Evolutionary conservation across 2,797 vertebrate genomes (phyloP).

Genomic region (Xenopus petersii): DNA sequence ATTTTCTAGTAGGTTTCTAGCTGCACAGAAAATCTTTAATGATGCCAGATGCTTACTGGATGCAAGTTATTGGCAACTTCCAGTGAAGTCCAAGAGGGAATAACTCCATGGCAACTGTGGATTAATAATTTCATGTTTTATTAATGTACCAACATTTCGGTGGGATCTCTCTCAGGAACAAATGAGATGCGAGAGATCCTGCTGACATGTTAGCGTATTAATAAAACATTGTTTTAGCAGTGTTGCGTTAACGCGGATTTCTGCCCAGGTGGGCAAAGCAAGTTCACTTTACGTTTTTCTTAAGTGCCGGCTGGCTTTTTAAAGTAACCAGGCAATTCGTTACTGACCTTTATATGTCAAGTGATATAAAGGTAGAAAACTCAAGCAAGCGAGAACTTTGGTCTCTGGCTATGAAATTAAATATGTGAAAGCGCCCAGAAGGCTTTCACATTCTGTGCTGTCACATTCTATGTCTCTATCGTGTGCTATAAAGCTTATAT

Average conservation of each 20-base stretch:
- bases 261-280: background rate
- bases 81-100: background rate
- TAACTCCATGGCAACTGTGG: background rate
- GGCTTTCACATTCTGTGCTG: background rate
- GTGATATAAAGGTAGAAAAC: background rate
- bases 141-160: background rate
- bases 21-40: too few relatives aligned
- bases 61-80: too few relatives aligned
- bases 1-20: too few relatives aligned
- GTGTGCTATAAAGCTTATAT: too few relatives aligned
- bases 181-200: background rate
- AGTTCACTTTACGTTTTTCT: background rate
- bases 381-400: background rate
- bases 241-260: background rate
- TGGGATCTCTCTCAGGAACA: background rate
- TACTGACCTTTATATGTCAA: background rate
- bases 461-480: background rate
- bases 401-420: background rate
- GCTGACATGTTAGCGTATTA: background rate
- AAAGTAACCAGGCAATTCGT: too few relatives aligned
- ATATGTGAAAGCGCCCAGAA: background rate
- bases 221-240: background rate
- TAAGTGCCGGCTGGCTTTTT: background rate
- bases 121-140: background rate
- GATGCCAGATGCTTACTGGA: too few relatives aligned